Percentiles rank a stretch among this genome's conserved stretches.
Evolutionary conservation across 2,888 invertebrate species (phyloP).

Genomic region (Parnassius glacialis): DNA sequence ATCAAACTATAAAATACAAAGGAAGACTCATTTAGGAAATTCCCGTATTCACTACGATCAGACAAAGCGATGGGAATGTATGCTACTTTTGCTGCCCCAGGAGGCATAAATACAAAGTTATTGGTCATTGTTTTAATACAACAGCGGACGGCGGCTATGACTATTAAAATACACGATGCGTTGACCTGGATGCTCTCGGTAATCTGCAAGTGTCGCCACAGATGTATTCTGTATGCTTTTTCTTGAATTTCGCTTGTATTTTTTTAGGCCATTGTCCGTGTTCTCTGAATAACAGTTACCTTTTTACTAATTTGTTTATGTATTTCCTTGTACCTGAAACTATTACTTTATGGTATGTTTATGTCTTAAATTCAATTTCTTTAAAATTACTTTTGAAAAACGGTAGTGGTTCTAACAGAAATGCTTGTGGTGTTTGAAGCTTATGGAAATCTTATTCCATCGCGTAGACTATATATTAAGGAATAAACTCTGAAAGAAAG

Average conservation of each 20-base stretch:
- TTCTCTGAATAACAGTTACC: too few relatives aligned
- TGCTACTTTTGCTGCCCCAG: slow-evolving; percentile 50
- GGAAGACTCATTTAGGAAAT: slow-evolving; percentile 15
- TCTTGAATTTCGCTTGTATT: not conserved
- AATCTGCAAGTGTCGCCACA: slow-evolving; percentile 40
- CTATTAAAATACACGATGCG: slow-evolving; percentile 64
- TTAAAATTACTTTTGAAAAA: too few relatives aligned
- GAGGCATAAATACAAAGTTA: slow-evolving; percentile 69
- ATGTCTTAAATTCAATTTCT: too few relatives aligned
- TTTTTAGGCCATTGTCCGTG: too few relatives aligned
- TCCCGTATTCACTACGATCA: slow-evolving; percentile 1
- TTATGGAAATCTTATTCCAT: too few relatives aligned
- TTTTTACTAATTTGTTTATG: too few relatives aligned
- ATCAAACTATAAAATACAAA: slow-evolving; percentile 7
- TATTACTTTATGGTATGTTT: too few relatives aligned
- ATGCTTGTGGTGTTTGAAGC: too few relatives aligned
- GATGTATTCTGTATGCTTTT: slow-evolving; percentile 38
- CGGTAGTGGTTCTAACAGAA: too few relatives aligned
- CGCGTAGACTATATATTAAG: too few relatives aligned
- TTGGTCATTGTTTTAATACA: slow-evolving; percentile 75
- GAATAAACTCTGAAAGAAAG: too few relatives aligned
- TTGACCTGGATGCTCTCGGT: slow-evolving; percentile 54
- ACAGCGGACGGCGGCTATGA: slow-evolving; percentile 52
- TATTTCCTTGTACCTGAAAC: too few relatives aligned
- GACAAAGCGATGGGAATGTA: slow-evolving; percentile 37